Base-by-base conservation (phyloP, 2,113 vertebrate species). In the Lepus timidus region DNA sequence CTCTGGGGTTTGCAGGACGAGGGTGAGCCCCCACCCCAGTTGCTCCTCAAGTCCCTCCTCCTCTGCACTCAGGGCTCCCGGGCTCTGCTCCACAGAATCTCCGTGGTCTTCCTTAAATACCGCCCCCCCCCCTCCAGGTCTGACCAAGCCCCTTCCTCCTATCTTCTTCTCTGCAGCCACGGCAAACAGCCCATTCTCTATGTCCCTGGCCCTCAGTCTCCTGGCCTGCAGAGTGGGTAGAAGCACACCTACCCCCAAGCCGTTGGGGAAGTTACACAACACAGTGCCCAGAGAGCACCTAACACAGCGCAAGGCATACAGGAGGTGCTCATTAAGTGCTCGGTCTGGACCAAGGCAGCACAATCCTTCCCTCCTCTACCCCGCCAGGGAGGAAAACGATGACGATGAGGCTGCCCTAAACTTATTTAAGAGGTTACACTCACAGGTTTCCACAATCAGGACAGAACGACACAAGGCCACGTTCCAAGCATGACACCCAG, bases 1-100 rank as follows among this genome's bases (percentile, higher is more conserved):
- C 89, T 73, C 79, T 16, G 39, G 65, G 62, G 58, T 23, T 85
- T 90, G 17, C 55, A 96, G 93, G 73, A 73, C n/a, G 10, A 58
- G 23, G 23, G 25, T 22, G 1, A 8, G 7, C 31, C 81, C 73
- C 55, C 49, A 19, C 44, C 64, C 23, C 14, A 58, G 27, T 14
- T 67, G 27, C 74, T 86, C 68, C 49, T 58, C 16, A 70, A 83
- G 79, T 52, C 17, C 75, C 73, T 68, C 36, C 23, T 25, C 0
- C 0, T 4, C 22, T 22, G 1, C 71, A 27, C 27, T 16, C 39
- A 27, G 1, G 20, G 16, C 62, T 20, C 9, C 67, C n/a, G 55
- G 39, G 64, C 29, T 36, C 68, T 76, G 25, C 29, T 82, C 33
- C 85, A 71, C 39, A 8, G 29, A 82, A 68, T n/a, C 0, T 33